Evolutionary conservation across 2,113 vertebrate species (phyloP).

Genomic region (Catharus bicknelli): DNA sequence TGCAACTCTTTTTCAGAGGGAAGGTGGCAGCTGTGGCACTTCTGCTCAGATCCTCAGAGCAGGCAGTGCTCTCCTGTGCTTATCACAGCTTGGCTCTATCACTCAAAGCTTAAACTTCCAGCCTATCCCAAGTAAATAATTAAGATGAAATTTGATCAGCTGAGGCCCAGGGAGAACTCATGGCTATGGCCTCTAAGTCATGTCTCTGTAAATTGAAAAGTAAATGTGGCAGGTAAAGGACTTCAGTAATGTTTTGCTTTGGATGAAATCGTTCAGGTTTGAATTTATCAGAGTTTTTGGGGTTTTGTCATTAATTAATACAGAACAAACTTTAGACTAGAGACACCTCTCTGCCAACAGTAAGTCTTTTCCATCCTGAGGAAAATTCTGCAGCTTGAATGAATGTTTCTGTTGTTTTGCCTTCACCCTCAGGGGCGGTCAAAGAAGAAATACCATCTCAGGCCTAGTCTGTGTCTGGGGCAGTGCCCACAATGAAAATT

Average conservation of each 20-base stretch:
- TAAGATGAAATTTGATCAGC: constrained; percentile 29
- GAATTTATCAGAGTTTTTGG: neutral
- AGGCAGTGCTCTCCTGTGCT: neutral
- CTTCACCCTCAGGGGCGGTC: neutral
- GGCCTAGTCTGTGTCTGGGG: neutral
- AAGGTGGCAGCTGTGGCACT: neutral
- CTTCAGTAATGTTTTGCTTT: neutral
- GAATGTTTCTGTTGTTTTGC: neutral
- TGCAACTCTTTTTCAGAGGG: neutral
- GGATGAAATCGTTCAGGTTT: neutral
- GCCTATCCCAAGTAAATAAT: neutral
- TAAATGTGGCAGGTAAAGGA: neutral
- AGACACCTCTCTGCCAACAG: neutral
- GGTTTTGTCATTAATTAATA: neutral
- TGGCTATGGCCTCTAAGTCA: neutral
- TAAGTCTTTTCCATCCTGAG: neutral
- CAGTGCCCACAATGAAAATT: neutral
- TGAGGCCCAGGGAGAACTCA: neutral
- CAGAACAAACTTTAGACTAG: neutral
- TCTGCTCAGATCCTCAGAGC: neutral
- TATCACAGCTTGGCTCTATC: neutral
- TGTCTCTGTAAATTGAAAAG: neutral
- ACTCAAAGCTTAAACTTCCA: constrained; percentile 5
- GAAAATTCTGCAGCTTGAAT: neutral
- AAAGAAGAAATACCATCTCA: neutral